Conservation (phyloP, 2,888 invertebrate species). For the Melinaea marsaeus region DNA sequence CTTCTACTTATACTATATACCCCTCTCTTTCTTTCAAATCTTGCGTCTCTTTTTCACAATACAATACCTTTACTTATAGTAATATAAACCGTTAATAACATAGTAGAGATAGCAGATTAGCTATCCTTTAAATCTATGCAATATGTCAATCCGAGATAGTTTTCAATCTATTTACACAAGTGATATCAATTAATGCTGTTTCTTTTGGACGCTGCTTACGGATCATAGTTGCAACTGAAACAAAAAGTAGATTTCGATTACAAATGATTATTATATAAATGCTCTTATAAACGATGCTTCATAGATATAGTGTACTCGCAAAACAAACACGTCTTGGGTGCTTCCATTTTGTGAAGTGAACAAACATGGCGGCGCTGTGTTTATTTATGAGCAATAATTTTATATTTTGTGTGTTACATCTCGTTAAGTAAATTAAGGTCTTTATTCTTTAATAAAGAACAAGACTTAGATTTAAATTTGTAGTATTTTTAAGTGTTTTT, state of each 20-base stretch:
- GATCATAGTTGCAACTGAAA: slow-evolving; percentile 79
- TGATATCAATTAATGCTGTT: slow-evolving; percentile 36
- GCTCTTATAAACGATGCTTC: slow-evolving; percentile 45
- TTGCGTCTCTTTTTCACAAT: no score
- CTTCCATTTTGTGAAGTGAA: slow-evolving; percentile 62
- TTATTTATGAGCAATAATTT: slow-evolving; percentile 26
- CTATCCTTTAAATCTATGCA: no score
- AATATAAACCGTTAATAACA: no score
- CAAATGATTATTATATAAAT: slow-evolving; percentile 64
- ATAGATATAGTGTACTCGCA: slow-evolving; percentile 37
- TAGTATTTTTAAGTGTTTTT: neutral
- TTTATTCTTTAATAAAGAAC: neutral
- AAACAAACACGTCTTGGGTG: slow-evolving; percentile 49
- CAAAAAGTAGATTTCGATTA: slow-evolving; percentile 80
- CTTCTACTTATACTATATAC: no score
- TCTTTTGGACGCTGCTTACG: slow-evolving; percentile 74
- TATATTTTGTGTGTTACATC: neutral
- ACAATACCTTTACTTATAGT: no score
- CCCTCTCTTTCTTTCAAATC: no score
- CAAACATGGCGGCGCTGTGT: slow-evolving; percentile 9
- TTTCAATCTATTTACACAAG: neutral
- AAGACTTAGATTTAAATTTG: neutral
- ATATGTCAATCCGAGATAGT: no score
- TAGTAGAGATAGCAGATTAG: no score
- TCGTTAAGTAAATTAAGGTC: neutral